phyloP scores from a whole-genome alignment of 2,888 invertebrate genomes.

The Axea sp. region DNA sequence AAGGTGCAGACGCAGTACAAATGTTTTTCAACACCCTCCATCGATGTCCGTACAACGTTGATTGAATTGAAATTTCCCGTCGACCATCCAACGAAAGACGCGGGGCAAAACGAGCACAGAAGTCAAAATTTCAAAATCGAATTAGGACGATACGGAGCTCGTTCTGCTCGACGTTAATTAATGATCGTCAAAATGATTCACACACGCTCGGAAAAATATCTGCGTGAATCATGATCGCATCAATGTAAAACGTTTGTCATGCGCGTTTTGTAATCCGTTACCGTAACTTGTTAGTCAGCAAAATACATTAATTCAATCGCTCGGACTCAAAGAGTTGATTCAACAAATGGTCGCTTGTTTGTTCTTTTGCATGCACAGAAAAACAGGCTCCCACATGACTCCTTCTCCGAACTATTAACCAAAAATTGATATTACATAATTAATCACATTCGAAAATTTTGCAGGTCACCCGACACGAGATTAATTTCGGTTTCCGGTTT shows the following conservation, averaged over 20 bases:
- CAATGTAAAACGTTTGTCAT: constrained; percentile 52
- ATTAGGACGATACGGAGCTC: too few relatives aligned
- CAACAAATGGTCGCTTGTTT: constrained; percentile 35
- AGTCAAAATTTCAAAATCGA: too few relatives aligned
- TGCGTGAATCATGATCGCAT: constrained; percentile 48
- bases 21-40: too few relatives aligned
- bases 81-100: too few relatives aligned
- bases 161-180: constrained; percentile 82
- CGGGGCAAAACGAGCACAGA: too few relatives aligned
- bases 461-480: constrained; percentile 21
- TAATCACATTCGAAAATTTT: constrained; percentile 15
- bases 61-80: too few relatives aligned
- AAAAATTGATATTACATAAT: constrained; percentile 26
- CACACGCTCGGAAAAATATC: constrained; percentile 19
- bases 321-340: constrained; percentile 43
- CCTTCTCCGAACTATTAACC: constrained; percentile 25
- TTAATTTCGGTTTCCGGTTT: neutral
- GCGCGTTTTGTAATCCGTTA: constrained; percentile 54
- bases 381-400: neutral
- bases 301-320: constrained; percentile 47
- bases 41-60: too few relatives aligned
- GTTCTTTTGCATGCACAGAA: neutral
- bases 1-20: too few relatives aligned
- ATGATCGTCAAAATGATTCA: constrained; percentile 82
- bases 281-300: constrained; percentile 57